phyloP scores from a whole-genome alignment of 1,140 invertebrate species.

The Brachionus asplanchnoidis region DNA sequence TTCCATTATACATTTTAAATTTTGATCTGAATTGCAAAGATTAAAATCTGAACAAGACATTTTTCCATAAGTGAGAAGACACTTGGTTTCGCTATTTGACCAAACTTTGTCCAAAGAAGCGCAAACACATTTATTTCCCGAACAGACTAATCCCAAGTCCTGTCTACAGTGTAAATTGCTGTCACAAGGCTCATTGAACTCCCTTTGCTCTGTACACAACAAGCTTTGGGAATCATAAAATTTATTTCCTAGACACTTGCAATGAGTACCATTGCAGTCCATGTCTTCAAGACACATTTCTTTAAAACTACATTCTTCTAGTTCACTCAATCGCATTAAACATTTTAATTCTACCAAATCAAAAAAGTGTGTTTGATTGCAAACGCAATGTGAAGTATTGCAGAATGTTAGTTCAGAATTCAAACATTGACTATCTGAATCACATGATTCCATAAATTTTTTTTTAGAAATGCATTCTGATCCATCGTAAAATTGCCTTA shows the following conservation, averaged over 20 bases:
- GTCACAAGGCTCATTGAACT: background rate
- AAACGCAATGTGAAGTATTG: background rate
- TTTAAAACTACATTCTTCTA: background rate
- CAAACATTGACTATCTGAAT: too few relatives aligned
- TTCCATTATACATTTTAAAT: background rate
- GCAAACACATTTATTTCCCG: background rate
- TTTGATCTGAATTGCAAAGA: background rate
- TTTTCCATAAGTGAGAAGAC: background rate
- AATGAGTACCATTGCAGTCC: background rate
- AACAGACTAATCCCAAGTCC: background rate
- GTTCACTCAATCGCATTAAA: background rate
- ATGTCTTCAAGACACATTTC: background rate
- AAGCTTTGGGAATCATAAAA: background rate
- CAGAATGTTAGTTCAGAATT: too few relatives aligned
- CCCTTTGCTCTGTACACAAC: background rate
- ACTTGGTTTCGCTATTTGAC: background rate
- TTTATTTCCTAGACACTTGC: background rate
- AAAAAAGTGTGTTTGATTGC: background rate
- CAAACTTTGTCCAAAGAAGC: background rate
- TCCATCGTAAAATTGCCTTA: too few relatives aligned
- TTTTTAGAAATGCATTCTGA: too few relatives aligned
- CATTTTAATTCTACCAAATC: background rate
- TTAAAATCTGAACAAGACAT: background rate
- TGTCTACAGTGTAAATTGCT: background rate
- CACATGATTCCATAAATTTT: too few relatives aligned